Percentiles rank a stretch among this genome's conserved stretches.
These are phyloP conservation scores for Dromius quadrimaculatus DNA, from an alignment of 2,888 invertebrate species.

Conservation along the genomic window DNA sequence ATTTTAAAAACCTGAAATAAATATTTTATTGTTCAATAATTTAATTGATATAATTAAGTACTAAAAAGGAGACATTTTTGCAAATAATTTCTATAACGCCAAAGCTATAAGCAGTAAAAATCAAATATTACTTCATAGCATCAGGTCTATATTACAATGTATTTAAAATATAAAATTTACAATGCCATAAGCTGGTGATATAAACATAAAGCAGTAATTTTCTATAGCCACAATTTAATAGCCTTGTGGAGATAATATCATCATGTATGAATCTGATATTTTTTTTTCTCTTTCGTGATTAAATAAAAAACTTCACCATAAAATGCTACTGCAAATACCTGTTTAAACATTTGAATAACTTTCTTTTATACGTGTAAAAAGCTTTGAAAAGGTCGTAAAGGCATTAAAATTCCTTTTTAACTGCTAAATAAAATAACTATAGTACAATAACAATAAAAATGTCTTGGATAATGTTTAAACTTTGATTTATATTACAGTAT, in stretches of 20 bases:
- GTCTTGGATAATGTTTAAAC: slow-evolving; percentile 15
- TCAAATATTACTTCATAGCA: background rate
- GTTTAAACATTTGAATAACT: slow-evolving; percentile 19
- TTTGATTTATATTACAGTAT: slow-evolving; percentile 35
- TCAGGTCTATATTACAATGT: too few species aligned
- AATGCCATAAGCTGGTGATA: background rate
- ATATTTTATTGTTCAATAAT: too few species aligned
- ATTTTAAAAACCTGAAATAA: too few species aligned
- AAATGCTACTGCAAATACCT: slow-evolving; percentile 33
- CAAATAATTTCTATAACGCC: too few species aligned
- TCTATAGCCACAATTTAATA: slow-evolving; percentile 20
- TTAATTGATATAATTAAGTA: too few species aligned
- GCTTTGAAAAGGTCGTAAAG: slow-evolving; percentile 18
- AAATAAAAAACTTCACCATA: slow-evolving; percentile 13
- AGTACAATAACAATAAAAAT: slow-evolving; percentile 34
- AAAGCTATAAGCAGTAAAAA: slow-evolving; percentile 10
- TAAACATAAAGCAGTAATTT: slow-evolving; percentile 17
- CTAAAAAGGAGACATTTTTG: too few species aligned
- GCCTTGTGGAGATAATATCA: slow-evolving; percentile 10
- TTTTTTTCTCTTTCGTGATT: background rate
- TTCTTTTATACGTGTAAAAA: slow-evolving; percentile 20
- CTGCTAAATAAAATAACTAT: slow-evolving; percentile 18
- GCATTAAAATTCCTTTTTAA: slow-evolving; percentile 35
- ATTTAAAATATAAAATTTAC: background rate
- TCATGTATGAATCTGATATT: slow-evolving; percentile 9